Evolutionary conservation across 2,113 vertebrate species (phyloP).

Genomic region (Buteo buteo): DNA sequence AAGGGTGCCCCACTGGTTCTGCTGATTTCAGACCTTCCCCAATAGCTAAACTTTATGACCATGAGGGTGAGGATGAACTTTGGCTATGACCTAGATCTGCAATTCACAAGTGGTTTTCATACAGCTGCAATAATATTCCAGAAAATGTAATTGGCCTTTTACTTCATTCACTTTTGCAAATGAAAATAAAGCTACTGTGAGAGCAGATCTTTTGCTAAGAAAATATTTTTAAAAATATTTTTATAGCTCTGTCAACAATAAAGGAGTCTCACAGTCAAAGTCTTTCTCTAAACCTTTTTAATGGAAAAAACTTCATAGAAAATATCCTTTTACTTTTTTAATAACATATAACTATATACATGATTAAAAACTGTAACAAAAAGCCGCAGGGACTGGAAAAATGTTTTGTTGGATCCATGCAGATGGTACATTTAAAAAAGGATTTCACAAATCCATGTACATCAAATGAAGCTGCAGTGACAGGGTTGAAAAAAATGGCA

Average conservation of each 20-base stretch:
- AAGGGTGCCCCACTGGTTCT: not conserved
- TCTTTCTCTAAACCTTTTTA: slow-evolving; percentile 72
- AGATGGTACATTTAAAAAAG: slow-evolving; percentile 30
- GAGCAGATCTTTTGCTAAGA: slow-evolving; percentile 43
- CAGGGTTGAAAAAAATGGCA: not conserved
- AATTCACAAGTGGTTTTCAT: slow-evolving; percentile 43
- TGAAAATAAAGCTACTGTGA: slow-evolving; percentile 63
- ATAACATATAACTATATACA: slow-evolving; percentile 84
- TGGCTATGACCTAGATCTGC: slow-evolving; percentile 37
- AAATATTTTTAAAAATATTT: slow-evolving; percentile 7
- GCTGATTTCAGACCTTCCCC: slow-evolving; percentile 20
- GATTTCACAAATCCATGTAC: slow-evolving; percentile 39
- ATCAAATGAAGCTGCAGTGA: slow-evolving; percentile 5
- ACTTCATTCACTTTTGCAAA: slow-evolving; percentile 53
- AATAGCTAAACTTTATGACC: slow-evolving; percentile 27
- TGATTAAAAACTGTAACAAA: slow-evolving; percentile 74
- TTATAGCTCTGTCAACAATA: slow-evolving; percentile 51
- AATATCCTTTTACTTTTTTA: slow-evolving; percentile 77
- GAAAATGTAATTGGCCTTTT: slow-evolving; percentile 29
- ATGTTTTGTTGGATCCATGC: slow-evolving; percentile 36
- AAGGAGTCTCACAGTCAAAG: slow-evolving; percentile 50
- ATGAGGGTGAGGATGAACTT: slow-evolving; percentile 23
- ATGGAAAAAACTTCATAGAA: slow-evolving; percentile 77
- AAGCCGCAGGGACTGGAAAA: slow-evolving; percentile 68
- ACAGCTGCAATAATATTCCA: slow-evolving; percentile 57